These are phyloP conservation scores for Cacajao melanocephalus DNA, from an alignment of 2,797 vertebrate species.

Conservation along the genomic window DNA sequence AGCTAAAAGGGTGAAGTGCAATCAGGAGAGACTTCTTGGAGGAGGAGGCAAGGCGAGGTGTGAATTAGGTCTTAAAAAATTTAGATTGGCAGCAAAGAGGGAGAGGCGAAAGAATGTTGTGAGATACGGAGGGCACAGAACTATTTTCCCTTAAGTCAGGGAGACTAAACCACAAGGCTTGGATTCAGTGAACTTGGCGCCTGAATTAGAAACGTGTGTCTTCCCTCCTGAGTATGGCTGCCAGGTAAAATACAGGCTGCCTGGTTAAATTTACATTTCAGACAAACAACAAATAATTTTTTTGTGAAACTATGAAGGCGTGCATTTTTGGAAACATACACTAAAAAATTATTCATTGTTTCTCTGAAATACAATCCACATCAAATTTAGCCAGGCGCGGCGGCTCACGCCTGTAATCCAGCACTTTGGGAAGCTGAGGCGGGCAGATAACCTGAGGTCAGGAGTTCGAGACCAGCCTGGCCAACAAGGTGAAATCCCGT, in stretches of 20 bases:
- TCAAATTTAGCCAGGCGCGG: background rate
- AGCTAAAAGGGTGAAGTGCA: background rate
- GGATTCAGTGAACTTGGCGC: background rate
- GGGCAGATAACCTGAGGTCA: background rate
- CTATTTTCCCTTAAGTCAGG: background rate
- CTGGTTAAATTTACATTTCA: background rate
- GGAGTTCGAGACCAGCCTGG: background rate
- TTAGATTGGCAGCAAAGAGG: background rate
- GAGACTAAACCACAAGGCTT: background rate
- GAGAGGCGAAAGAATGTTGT: background rate
- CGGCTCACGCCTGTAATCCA: background rate
- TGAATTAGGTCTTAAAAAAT: background rate
- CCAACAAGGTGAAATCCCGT: background rate
- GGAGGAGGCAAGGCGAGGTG: background rate
- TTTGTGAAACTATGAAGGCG: background rate
- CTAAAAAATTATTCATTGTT: background rate
- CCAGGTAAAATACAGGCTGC: conserved; percentile 39
- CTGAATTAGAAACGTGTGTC: background rate
- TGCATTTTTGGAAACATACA: background rate
- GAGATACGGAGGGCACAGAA: background rate
- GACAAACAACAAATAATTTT: background rate
- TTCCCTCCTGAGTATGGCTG: background rate
- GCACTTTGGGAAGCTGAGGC: background rate
- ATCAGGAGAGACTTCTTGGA: background rate
- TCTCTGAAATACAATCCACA: background rate